Evolutionary conservation across 2,888 invertebrate species (phyloP).

Genomic region (Sthenelais limicola): DNA sequence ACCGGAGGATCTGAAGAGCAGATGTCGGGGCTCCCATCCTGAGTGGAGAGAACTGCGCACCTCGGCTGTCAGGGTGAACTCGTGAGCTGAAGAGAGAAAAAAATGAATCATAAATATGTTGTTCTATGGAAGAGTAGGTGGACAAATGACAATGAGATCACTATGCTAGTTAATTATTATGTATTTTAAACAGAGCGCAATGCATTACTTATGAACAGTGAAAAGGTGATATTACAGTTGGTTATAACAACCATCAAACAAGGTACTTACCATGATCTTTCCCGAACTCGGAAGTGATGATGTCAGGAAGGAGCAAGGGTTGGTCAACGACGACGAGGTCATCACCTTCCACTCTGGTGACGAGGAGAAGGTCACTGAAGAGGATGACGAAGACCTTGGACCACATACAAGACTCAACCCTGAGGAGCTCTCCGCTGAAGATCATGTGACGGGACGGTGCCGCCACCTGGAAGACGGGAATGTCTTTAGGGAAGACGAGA

Average conservation of each 20-base stretch:
- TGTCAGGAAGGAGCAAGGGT: constrained; percentile 37
- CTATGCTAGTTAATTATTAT: no score
- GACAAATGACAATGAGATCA: background rate
- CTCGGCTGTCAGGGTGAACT: constrained; percentile 33
- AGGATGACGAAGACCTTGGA: constrained; percentile 32
- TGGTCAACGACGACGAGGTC: constrained; percentile 40
- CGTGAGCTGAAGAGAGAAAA: constrained; percentile 28
- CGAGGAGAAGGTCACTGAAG: constrained; percentile 46
- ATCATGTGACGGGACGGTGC: constrained; percentile 44
- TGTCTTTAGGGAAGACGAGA: constrained; percentile 57
- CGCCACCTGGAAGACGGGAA: constrained; percentile 40
- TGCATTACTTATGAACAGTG: background rate
- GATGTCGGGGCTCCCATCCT: constrained; percentile 24
- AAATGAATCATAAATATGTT: background rate
- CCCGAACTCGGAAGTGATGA: constrained; percentile 35
- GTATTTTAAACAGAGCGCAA: no score
- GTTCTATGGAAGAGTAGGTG: background rate
- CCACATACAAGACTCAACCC: constrained; percentile 16
- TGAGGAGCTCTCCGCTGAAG: constrained; percentile 43
- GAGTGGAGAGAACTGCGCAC: background rate
- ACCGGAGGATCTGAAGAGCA: constrained; percentile 59
- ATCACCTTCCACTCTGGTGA: constrained; percentile 40
- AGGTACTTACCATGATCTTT: constrained; percentile 41
- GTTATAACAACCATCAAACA: background rate
- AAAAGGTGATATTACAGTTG: background rate